Evolutionary conservation across 2,888 invertebrate species (phyloP), one percentile per base, ranked within the genome.

Genomic region (Cartodere bifasciata): DNA sequence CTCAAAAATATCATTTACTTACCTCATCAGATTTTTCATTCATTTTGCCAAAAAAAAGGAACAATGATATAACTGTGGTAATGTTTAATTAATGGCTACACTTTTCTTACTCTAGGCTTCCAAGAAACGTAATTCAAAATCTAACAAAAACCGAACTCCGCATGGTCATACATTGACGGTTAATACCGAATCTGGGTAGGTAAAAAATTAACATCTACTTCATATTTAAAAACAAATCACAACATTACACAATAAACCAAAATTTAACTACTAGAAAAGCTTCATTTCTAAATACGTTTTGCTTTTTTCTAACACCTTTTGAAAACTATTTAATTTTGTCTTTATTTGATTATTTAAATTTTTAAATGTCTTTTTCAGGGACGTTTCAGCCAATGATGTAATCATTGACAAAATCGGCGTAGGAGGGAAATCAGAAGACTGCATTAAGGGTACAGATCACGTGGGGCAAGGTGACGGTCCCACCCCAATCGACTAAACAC

Each of bases 381-480:
- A 58, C 41, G 53, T 58, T 29, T 50, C 55, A 39, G 58, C 51
- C 25, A 53, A 48, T 43, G 58, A 61, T 32, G 43, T 55, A 13
- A 40, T 54, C 17, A 47, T 52, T 25, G 47, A 49, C 10, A 47
- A 49, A 29, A 38, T 36, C 12, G 36, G 36, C 1, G 42, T 44
- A 16, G 48, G 44, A 24, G 43, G 43, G 14, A 47, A 45, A 31
- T 44, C 42, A 35, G 54, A 56, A 46, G 55, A 55, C 43, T 48
- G 50, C 36, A 36, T 36, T 17, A 50, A 50, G 32, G 38, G 38
- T 24, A 31, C 38, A 11, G 55, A 57, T 37, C 59, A 61, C 35
- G 49, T 54, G 16, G 62, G 61, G 6, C 60, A 61, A 42, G 62
- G 60, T 12, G 62, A 62, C 37, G 59, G 53, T 12, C 54, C 57